Base-by-base conservation (phyloP, 2,113 vertebrate genomes). In the Calidris pugnax region DNA sequence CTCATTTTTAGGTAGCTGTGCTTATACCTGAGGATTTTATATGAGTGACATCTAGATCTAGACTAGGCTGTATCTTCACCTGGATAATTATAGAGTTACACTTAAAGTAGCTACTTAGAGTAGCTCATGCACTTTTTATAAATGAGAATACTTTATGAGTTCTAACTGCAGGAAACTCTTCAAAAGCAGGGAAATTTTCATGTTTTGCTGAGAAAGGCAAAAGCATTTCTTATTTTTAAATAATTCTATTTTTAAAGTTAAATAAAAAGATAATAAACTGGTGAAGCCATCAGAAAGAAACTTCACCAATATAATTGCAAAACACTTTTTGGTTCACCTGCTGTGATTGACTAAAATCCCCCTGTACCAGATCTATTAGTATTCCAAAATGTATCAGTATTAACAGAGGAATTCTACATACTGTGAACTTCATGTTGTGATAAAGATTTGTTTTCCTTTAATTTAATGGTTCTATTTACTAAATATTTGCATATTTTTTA, bases 401-500 rank as follows among this genome's bases (percentile, higher is more conserved):
- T 95, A 95, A 91, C 66, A 57, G 37, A 91, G 39, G n/a, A 95
- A 67, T 95, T 91, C 45, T 64, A 88, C 85, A 30, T 90, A 90
- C 66, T 84, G 87, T 8, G 83, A 96, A 89, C 74, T 91, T 97
- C 68, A 85, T 85, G 81, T 37, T 84, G 85, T 93, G 86, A 89
- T 94, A 96, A 95, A 96, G 57, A 95, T 95, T 95, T 97, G 73
- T 87, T 90, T 97, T 64, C n/a, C 51, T 78, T 83, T 96, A 97
- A 97, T 92, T 95, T 93, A 96, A 97, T 94, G 22, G 37, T 91
- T 69, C 78, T 97, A 77, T 96, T 96, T 97, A 85, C 62, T 87
- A 96, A 97, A 88, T 95, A 97, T 97, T 97, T 97, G 63, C 68
- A 95, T 97, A 95, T 93, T 97, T 82, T 56, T 92, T 96, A 41